These are phyloP conservation scores for Trogon surrucura DNA, from an alignment of 2,113 vertebrate species.

Conservation along the genomic window DNA sequence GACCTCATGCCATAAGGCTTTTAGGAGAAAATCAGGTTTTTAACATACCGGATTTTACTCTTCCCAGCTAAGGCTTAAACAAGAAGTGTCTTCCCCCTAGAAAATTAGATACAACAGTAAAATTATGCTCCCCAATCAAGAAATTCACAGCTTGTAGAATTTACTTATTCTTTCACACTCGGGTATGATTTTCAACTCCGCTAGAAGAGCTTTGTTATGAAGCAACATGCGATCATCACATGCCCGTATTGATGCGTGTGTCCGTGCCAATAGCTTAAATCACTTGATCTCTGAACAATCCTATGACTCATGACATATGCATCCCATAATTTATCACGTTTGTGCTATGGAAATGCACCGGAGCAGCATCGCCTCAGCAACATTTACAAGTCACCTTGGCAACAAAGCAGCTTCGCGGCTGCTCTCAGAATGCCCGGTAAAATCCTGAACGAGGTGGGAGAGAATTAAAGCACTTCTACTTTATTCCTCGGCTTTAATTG, in stretches of 20 bases:
- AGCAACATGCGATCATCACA: constrained; percentile 21
- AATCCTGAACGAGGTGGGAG: constrained; percentile 59
- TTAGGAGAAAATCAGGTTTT: not conserved
- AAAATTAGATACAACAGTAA: not conserved
- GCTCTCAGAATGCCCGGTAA: constrained; percentile 61
- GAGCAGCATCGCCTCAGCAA: constrained; percentile 80
- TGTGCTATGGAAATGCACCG: constrained; percentile 74
- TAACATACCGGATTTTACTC: not conserved
- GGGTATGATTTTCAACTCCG: not conserved
- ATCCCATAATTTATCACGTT: constrained; percentile 81
- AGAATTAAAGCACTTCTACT: constrained; percentile 37
- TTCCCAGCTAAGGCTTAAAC: not conserved
- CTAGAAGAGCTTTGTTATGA: not conserved
- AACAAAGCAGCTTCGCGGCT: constrained; percentile 75
- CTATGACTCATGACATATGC: constrained; percentile 75
- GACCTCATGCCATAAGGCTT: not conserved
- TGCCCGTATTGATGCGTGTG: constrained; percentile 26
- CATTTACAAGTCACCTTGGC: constrained; percentile 80
- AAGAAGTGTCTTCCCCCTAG: not conserved
- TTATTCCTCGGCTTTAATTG: not conserved
- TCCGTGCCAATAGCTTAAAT: constrained; percentile 63
- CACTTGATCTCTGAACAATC: constrained; percentile 75
- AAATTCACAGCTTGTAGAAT: not conserved
- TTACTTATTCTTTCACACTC: not conserved
- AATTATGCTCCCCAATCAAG: not conserved